Conservation (phyloP, 2,113 vertebrate genomes). For the Lepidothrix coronata region DNA sequence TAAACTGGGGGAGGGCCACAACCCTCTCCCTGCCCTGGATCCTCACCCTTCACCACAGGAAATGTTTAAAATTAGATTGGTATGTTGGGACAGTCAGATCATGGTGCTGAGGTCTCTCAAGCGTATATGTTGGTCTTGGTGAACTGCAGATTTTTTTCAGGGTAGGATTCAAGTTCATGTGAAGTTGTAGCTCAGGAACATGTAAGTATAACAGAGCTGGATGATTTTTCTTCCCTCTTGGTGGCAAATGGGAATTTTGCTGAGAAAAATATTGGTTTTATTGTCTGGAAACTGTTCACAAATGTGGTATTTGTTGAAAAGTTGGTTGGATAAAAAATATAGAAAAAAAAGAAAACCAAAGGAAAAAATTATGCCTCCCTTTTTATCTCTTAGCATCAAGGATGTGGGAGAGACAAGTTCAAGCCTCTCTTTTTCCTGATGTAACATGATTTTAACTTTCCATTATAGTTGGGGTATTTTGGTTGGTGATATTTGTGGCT, state of each 20-base stretch:
- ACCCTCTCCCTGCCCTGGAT: neutral
- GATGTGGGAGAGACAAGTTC: neutral
- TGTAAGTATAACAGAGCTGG: neutral
- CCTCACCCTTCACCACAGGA: neutral
- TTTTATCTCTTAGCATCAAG: neutral
- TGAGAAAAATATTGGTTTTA: neutral
- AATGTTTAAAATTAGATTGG: neutral
- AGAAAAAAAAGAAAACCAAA: neutral
- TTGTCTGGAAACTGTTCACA: neutral
- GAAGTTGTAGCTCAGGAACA: neutral
- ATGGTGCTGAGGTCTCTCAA: neutral
- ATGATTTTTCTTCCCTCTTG: neutral
- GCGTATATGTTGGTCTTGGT: neutral
- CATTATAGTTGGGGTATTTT: neutral
- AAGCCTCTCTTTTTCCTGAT: neutral
- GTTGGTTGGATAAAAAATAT: neutral
- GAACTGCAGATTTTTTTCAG: neutral
- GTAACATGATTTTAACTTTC: neutral
- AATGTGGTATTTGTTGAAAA: neutral
- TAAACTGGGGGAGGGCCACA: neutral
- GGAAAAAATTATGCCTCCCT: neutral
- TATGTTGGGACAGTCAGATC: neutral
- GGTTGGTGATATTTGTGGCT: neutral
- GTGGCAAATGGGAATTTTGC: neutral
- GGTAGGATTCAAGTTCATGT: fast-evolving